phyloP scores from a whole-genome alignment of 2,888 invertebrate genomes.

The Hirtodrosophila cameraria region DNA sequence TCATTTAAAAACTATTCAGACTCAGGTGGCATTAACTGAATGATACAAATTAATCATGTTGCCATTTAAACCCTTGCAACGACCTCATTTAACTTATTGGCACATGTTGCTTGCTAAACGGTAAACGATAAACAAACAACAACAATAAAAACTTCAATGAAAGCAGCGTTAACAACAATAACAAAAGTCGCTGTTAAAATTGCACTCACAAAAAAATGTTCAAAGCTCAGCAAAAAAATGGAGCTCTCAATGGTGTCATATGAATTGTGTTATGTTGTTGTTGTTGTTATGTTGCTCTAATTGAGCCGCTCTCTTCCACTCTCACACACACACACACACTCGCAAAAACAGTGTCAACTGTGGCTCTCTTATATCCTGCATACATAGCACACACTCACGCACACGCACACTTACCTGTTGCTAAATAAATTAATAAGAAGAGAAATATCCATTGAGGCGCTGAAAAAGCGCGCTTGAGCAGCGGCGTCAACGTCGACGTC shows the following conservation, averaged over 20 bases:
- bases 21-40: constrained; percentile 12
- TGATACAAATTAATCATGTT: constrained; percentile 13
- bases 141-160: constrained; percentile 23
- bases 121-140: too few species aligned
- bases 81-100: constrained; percentile 46
- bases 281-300: constrained; percentile 19
- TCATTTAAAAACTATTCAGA: constrained; percentile 27
- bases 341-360: constrained; percentile 23
- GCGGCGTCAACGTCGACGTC: constrained; percentile 44
- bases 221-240: constrained; percentile 51
- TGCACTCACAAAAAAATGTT: constrained; percentile 33
- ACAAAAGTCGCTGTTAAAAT: constrained; percentile 15
- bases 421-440: constrained; percentile 77
- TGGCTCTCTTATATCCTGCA: constrained; percentile 38
- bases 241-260: constrained; percentile 40
- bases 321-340: constrained; percentile 15
- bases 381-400: constrained; percentile 12
- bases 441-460: constrained; percentile 78
- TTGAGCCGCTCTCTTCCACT: constrained; percentile 30
- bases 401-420: constrained; percentile 76
- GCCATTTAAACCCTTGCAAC: constrained; percentile 27
- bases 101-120: constrained; percentile 45
- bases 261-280: constrained; percentile 12
- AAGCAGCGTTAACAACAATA: constrained; percentile 12
- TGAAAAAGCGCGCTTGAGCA: constrained; percentile 67